Base-by-base conservation (phyloP, 1,140 invertebrate genomes). In the Brachionus rotundiformis region DNA sequence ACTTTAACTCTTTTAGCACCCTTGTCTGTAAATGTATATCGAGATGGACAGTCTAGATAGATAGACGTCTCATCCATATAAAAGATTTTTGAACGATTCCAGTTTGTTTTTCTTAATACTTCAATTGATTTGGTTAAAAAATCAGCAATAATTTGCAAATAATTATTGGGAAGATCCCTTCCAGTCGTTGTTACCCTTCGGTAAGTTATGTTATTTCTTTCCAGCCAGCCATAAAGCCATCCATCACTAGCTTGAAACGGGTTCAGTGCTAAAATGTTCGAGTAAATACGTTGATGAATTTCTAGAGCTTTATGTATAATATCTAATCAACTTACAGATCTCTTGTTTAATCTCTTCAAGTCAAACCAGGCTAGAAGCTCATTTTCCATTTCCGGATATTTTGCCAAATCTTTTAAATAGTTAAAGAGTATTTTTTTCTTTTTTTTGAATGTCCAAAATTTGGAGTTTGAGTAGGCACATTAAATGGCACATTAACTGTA, bases 151-250 rank as follows among this genome's bases (percentile, higher is more conserved):
- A 59, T 25, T 59, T 59, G 49, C 16, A 59, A 8, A 59, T 23
- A 59, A 59, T 59, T 59, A 59, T 25, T 19, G 23, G 49, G 49
- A 59, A 59, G 49, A 59, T 59, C 49, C 23, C 49, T 59, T 25
- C 49, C 19, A 59, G 49, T 59, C 49, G 49, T 59, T 59, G 49
- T 59, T 23, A 59, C 49, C 23, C 49, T 59, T 59, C 16, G 16
- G 49, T 59, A 59, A 25, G 49, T 59, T 59, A n/a, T 59, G 49
- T 59, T 59, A 59, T 59, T 59, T 59, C 49, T 59, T 59, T 59
- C 16, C 16, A 59, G 49, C 49, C 49, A 59, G 16, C 49, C 49
- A 59, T 59, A 59, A 8, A 59, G 49, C 49, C 49, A 59, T 19
- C 49, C 49, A 59, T 59, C 49, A 59, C 49, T 59, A 59, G 49